Evolutionary conservation across 2,113 vertebrate species (phyloP).

Genomic region (Lathamus discolor): DNA sequence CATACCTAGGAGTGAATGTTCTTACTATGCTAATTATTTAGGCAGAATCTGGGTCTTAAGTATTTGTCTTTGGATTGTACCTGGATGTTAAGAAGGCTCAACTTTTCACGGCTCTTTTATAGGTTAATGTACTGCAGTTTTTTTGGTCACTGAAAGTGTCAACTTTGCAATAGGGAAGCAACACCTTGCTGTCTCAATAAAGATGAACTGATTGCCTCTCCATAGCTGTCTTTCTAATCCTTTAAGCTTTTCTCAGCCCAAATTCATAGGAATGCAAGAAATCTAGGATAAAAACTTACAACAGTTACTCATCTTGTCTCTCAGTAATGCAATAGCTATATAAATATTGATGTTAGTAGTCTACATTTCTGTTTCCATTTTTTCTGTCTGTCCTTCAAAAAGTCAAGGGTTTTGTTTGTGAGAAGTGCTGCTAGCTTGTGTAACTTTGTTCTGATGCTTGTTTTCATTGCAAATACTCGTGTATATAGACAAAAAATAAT

Average conservation of each 20-base stretch:
- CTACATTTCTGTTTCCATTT: background rate
- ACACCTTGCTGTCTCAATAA: background rate
- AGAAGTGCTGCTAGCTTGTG: background rate
- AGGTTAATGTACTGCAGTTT: background rate
- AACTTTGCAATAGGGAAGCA: background rate
- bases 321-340: slow-evolving; percentile 2
- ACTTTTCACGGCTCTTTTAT: background rate
- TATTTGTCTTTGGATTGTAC: background rate
- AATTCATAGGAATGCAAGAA: background rate
- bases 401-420: background rate
- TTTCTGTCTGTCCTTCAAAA: background rate
- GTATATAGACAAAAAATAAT: background rate
- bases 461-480: background rate
- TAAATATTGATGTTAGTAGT: slow-evolving; percentile 24
- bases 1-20: background rate
- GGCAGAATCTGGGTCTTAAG: background rate
- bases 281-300: background rate
- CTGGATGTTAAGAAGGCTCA: background rate
- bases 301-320: background rate
- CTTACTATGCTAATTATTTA: background rate
- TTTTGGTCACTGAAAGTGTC: slow-evolving; percentile 16
- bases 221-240: background rate
- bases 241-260: background rate
- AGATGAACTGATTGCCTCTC: background rate
- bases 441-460: background rate